These are phyloP conservation scores for Palythoa heliodiscus DNA, from an alignment of 92 coral and sea anemone genomes.

Conservation along the genomic window DNA sequence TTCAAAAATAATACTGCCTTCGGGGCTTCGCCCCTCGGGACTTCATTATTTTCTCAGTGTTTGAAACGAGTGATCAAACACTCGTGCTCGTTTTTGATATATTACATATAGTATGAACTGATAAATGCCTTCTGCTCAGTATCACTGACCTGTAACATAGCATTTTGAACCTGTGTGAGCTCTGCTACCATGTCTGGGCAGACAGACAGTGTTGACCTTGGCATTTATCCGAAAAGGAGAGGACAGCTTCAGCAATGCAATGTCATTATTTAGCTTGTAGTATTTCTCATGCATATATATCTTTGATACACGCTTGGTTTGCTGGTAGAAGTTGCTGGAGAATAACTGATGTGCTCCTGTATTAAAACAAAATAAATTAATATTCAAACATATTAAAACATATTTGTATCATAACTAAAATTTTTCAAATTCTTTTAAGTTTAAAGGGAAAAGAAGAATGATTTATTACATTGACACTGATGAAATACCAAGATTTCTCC, in stretches of 20 bases:
- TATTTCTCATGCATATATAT: constrained; percentile 33
- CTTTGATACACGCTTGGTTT: constrained; percentile 37
- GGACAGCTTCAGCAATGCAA: constrained; percentile 29
- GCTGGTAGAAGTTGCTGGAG: constrained; percentile 17
- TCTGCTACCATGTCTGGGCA: constrained; percentile 34
- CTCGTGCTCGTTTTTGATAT: too few relatives aligned
- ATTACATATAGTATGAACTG: too few relatives aligned
- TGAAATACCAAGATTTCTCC: too few relatives aligned
- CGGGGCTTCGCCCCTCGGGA: too few relatives aligned
- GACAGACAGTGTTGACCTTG: constrained; percentile 45
- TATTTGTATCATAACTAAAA: not conserved
- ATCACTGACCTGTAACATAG: constrained; percentile 42
- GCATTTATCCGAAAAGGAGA: constrained; percentile 32
- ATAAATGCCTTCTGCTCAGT: too few relatives aligned
- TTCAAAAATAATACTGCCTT: too few relatives aligned
- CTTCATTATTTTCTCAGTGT: too few relatives aligned
- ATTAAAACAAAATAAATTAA: not conserved
- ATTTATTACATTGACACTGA: too few relatives aligned
- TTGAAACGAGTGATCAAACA: too few relatives aligned
- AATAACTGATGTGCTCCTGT: constrained; percentile 40
- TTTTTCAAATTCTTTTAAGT: not conserved
- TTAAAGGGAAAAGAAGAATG: too few relatives aligned
- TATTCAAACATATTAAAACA: not conserved
- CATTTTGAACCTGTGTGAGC: constrained; percentile 33
- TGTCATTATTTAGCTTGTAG: constrained; percentile 40